Base-by-base conservation (phyloP, 2,888 invertebrate species). In the Rambutsinella grinnellia region DNA sequence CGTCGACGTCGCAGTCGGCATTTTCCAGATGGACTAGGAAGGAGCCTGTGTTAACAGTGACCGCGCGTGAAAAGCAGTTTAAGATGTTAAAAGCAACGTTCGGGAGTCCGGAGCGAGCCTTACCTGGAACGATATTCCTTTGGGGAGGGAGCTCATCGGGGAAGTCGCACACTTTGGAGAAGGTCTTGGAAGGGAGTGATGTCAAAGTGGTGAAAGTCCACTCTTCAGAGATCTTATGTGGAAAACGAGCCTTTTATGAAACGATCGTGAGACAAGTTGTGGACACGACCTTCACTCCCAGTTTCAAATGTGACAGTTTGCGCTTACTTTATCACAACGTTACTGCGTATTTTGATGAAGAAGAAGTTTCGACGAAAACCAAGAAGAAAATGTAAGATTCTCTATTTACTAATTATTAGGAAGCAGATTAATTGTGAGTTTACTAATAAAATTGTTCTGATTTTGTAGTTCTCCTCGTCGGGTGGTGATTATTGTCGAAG, bases 211-310 rank as follows among this genome's bases (percentile, higher is more conserved):
- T 74, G 1, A 26, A 23, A 47, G 72, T 79, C 19, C 65, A 70
- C 17, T 53, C 69, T 3, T 47, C 66, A 1, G 79, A 79, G 21
- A 77, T 74, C 0, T 53, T 79, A 21, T 79, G 79, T 47, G 79
- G 79, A 0, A 54, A 67, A 17, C 23, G 77, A 57, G 76, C 79
- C 10, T 79, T 79, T 62, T 79, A 65, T 56, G 79, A 79, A 47
- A 77, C 79, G 2, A 27, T 79, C 15, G 57, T 79, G n/a, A 62
- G 62, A 10, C 79, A 79, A 28, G 21, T 79, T 10, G 62, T 62
- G 44, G 27, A 24, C 2, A 15, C 1, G 17, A 56, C 10, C 24
- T 21, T 56, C 5, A 51, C 19, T 2, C 19, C 21, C n/a, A 60
- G 26, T 19, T 62, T 60, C 24, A 70, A 57, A 23, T 63, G 66